Percentiles rank a stretch among this genome's conserved stretches.
phyloP scores from a whole-genome alignment of 2,888 invertebrate species.

The Nipponacmea schrenckii region DNA sequence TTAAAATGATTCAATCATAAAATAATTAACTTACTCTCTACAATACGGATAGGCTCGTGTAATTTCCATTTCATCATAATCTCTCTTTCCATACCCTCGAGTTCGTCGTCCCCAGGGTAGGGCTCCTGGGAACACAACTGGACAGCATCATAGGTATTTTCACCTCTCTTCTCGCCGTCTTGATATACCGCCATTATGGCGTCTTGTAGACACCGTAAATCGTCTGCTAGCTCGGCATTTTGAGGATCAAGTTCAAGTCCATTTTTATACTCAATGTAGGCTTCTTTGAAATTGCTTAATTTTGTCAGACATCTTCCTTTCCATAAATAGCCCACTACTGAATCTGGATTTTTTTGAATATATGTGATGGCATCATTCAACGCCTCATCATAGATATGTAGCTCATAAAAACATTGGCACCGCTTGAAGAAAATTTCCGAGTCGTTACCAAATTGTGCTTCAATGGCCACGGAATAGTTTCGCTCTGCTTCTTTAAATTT shows the following conservation, averaged over 20 bases:
- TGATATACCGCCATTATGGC: conserved; percentile 33
- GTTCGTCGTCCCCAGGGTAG: conserved; percentile 44
- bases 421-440: conserved; percentile 21
- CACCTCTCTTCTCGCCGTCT: conserved; percentile 24
- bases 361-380: conserved; percentile 34
- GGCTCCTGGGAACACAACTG: conserved; percentile 43
- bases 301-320: conserved; percentile 36
- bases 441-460: not conserved
- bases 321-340: conserved; percentile 32
- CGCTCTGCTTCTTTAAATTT: not conserved
- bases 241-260: conserved; percentile 42
- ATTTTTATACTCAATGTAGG: conserved; percentile 31
- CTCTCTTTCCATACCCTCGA: conserved; percentile 36
- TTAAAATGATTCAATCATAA: too few relatives aligned
- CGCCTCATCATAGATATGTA: conserved; percentile 31
- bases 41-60: conserved; percentile 18
- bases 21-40: too few relatives aligned
- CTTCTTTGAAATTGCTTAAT: conserved; percentile 37
- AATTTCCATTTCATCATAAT: conserved; percentile 39
- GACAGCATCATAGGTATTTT: conserved; percentile 37
- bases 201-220: conserved; percentile 37
- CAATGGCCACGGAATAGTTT: not conserved
- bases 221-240: conserved; percentile 33
- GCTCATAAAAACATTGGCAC: conserved; percentile 30
- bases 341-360: conserved; percentile 25